Conservation (phyloP, 2,888 invertebrate genomes). For the Taphrorychus bicolor region DNA sequence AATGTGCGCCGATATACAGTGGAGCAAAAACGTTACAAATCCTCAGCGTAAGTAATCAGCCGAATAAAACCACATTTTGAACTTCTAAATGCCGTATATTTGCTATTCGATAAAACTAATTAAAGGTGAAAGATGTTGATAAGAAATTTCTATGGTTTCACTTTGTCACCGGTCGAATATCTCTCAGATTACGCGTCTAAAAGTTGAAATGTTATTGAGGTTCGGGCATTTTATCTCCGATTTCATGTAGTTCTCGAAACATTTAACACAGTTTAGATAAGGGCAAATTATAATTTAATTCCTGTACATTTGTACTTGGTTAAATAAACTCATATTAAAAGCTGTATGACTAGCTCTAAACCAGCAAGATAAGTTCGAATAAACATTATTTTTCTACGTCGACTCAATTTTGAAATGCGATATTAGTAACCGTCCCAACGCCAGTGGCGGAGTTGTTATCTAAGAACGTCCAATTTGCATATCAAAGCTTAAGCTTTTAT, state of each 20-base stretch:
- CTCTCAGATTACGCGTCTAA: conserved; percentile 10
- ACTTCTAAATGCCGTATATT: conserved; percentile 25
- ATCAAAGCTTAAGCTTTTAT: not conserved
- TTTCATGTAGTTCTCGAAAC: conserved; percentile 10
- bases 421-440: not conserved
- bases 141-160: conserved; percentile 29
- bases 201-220: conserved; percentile 12
- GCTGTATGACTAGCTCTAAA: not conserved
- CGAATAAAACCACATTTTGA: conserved; percentile 20
- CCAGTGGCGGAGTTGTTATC: not conserved
- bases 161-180: conserved; percentile 16
- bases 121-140: conserved; percentile 32
- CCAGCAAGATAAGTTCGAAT: not conserved
- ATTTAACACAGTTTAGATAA: conserved; percentile 19
- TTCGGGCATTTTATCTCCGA: conserved; percentile 5
- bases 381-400: not conserved
- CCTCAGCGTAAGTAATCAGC: not conserved
- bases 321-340: not conserved
- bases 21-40: conserved; percentile 22
- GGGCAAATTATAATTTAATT: conserved; percentile 7
- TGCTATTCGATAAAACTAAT: conserved; percentile 39
- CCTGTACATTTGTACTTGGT: not conserved
- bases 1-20: conserved; percentile 14
- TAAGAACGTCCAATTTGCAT: not conserved
- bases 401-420: not conserved